Evolutionary conservation across 2,888 invertebrate species (phyloP).

Genomic region (Acrocyrtus sp.): DNA sequence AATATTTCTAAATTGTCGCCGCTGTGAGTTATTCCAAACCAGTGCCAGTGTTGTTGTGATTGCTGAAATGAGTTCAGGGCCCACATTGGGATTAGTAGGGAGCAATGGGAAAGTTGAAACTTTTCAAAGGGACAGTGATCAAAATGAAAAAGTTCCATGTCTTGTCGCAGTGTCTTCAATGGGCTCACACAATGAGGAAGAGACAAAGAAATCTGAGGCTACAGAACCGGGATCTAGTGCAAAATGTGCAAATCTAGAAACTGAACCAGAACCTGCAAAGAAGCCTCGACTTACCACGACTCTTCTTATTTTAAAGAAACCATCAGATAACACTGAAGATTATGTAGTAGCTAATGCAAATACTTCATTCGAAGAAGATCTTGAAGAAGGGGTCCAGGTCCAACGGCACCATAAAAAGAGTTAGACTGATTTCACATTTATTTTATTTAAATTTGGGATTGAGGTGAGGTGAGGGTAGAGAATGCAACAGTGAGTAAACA

Average conservation of each 20-base stretch:
- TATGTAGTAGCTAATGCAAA: constrained; percentile 22
- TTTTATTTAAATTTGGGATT: background rate
- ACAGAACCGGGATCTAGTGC: too few species aligned
- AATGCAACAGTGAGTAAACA: too few species aligned
- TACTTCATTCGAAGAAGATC: background rate
- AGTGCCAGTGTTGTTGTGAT: too few species aligned
- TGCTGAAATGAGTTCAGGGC: too few species aligned
- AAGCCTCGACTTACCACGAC: constrained; percentile 27
- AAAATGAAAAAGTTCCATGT: background rate
- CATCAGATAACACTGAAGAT: constrained; percentile 1
- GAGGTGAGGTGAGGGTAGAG: background rate
- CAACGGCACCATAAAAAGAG: background rate
- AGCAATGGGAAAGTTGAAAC: constrained; percentile 19
- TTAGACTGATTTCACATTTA: background rate
- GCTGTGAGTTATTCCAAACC: too few species aligned
- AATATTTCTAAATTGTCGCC: too few species aligned
- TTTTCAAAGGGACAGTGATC: background rate
- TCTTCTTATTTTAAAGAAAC: constrained; percentile 24
- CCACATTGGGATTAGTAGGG: constrained; percentile 20
- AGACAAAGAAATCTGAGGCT: background rate
- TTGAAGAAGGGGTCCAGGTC: constrained; percentile 6
- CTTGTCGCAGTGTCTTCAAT: background rate
- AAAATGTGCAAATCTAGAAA: background rate
- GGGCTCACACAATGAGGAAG: background rate
- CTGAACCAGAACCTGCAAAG: background rate